Conservation (phyloP, 2,113 vertebrate genomes). For the Laticauda laticaudata region DNA sequence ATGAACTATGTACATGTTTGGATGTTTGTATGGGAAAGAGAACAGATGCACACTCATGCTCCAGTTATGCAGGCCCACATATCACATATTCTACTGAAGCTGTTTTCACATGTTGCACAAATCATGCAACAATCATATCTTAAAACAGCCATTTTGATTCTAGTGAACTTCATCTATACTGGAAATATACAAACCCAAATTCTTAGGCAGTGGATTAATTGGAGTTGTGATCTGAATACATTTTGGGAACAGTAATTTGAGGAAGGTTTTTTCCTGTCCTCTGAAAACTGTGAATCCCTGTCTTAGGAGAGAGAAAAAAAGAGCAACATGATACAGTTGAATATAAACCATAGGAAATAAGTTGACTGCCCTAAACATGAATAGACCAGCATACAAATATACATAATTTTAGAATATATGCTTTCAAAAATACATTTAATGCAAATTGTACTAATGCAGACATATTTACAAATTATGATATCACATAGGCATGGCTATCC, state of each 20-base stretch:
- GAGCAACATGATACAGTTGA: too few species aligned
- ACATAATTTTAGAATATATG: not conserved
- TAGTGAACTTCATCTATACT: not conserved
- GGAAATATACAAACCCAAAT: not conserved
- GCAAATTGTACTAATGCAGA: not conserved
- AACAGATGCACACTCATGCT: not conserved
- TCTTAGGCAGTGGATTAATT: not conserved
- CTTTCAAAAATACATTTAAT: not conserved
- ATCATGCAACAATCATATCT: not conserved
- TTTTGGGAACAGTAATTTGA: not conserved
- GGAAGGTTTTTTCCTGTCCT: not conserved
- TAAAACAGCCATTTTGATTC: not conserved
- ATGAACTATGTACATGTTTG: not conserved
- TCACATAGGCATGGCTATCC: not conserved
- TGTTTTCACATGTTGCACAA: not conserved
- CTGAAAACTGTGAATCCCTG: not conserved
- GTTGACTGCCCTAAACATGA: not conserved
- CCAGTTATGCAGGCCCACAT: not conserved
- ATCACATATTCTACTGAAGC: not conserved
- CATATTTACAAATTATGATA: not conserved
- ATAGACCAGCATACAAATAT: not conserved
- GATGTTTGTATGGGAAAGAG: not conserved
- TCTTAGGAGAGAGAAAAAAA: not conserved
- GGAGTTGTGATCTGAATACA: not conserved
- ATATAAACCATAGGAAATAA: not conserved